Evolutionary conservation across 2,113 vertebrate species (phyloP).

Genomic region (Otocyon megalotis): DNA sequence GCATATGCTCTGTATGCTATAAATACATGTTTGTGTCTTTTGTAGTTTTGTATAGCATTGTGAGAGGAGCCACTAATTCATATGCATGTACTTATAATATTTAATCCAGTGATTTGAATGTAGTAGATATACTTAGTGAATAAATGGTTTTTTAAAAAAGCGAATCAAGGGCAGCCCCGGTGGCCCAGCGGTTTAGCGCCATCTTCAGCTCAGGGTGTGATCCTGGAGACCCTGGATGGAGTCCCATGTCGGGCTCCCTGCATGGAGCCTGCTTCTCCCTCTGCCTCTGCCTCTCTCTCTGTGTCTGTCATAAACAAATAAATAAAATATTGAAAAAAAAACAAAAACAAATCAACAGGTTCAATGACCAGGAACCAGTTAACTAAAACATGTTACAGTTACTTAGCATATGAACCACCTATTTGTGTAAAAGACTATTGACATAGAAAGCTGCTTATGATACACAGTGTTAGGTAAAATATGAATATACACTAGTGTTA

Average conservation of each 20-base stretch:
- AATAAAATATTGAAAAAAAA: too few relatives aligned
- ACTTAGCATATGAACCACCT: constrained; percentile 15
- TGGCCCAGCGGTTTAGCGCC: too few relatives aligned
- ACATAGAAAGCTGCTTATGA: constrained; percentile 42
- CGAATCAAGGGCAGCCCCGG: not conserved
- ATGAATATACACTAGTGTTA: constrained; percentile 20
- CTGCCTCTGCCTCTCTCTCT: too few relatives aligned
- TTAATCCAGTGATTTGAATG: constrained; percentile 31
- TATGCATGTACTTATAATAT: not conserved
- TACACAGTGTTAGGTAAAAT: constrained; percentile 38
- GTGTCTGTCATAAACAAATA: too few relatives aligned
- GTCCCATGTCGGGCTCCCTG: too few relatives aligned
- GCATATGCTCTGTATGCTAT: not conserved
- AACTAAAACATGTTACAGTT: not conserved
- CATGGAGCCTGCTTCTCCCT: too few relatives aligned
- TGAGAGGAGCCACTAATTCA: not conserved
- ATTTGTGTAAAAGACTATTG: constrained; percentile 49
- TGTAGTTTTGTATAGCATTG: not conserved
- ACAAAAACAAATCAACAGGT: not conserved
- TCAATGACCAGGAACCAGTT: not conserved
- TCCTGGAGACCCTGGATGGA: too few relatives aligned
- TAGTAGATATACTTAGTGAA: not conserved
- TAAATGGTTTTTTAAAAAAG: not conserved
- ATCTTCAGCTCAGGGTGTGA: too few relatives aligned
- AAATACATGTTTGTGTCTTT: not conserved